These are phyloP conservation scores for Malachius bipustulatus DNA, from an alignment of 2,888 invertebrate species.

Conservation along the genomic window DNA sequence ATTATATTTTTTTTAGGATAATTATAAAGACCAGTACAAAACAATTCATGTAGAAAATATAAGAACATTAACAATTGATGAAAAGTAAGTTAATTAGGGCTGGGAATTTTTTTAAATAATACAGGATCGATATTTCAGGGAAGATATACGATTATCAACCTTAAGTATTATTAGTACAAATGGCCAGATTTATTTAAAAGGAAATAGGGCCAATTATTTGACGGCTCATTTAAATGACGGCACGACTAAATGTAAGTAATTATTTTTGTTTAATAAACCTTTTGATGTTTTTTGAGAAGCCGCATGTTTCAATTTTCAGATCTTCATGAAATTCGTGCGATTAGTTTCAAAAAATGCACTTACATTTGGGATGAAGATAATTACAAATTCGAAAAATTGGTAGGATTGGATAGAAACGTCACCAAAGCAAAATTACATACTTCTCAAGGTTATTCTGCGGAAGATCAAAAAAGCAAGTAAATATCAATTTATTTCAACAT, in stretches of 20 bases:
- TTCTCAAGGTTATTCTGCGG: constrained; percentile 44
- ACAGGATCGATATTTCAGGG: neutral
- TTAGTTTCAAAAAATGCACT: constrained; percentile 70
- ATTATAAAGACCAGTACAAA: constrained; percentile 61
- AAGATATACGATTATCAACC: constrained; percentile 1
- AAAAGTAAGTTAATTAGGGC: neutral
- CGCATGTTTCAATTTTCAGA: constrained; percentile 32
- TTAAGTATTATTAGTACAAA: constrained; percentile 12
- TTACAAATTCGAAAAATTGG: constrained; percentile 54
- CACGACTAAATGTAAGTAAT: constrained; percentile 23
- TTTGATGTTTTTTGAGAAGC: neutral
- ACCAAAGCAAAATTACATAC: constrained; percentile 51
- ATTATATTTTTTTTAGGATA: constrained; percentile 45
- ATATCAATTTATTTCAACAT: too few species aligned
- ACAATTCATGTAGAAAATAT: constrained; percentile 54
- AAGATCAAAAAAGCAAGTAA: constrained; percentile 53
- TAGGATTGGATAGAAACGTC: constrained; percentile 62
- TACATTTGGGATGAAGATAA: constrained; percentile 70
- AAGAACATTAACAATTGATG: constrained; percentile 32
- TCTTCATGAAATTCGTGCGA: constrained; percentile 39
- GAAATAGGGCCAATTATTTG: constrained; percentile 8
- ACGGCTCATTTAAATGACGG: constrained; percentile 23
- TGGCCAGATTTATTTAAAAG: constrained; percentile 10
- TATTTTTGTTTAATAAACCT: neutral
- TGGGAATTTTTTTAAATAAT: neutral